Evolutionary conservation across 53 echinoderm and acorn worm species (phyloP).

Genomic region (Antedon mediterranea): DNA sequence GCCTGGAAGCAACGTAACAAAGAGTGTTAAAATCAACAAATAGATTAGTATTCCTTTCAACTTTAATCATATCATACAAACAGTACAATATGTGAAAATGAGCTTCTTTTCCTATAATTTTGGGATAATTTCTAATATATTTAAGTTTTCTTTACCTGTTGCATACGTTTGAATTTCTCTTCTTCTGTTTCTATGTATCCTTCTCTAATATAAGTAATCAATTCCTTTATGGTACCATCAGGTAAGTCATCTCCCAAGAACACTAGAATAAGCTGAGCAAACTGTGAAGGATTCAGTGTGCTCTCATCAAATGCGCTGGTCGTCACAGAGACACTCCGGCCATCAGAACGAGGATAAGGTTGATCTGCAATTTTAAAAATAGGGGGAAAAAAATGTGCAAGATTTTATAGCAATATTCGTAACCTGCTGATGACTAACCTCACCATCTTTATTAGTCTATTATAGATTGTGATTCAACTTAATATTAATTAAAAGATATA

Average conservation of each 20-base stretch:
- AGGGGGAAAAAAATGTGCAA: too few species aligned
- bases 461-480: too few species aligned
- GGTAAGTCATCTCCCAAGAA: slow-evolving; percentile 65
- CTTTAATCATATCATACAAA: too few species aligned
- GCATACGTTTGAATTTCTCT: slow-evolving; percentile 71
- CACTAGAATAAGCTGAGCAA: slow-evolving; percentile 65
- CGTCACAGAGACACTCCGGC: slow-evolving; percentile 73
- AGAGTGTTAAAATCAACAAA: too few species aligned
- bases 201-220: slow-evolving; percentile 55
- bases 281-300: slow-evolving; percentile 73
- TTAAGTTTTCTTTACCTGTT: slow-evolving; percentile 26
- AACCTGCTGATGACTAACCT: too few species aligned
- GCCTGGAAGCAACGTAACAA: too few species aligned
- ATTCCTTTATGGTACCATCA: slow-evolving; percentile 39
- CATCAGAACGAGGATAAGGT: slow-evolving; percentile 25
- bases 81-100: not conserved
- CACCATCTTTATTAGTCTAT: too few species aligned
- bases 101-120: too few species aligned
- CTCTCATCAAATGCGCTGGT: slow-evolving; percentile 90
- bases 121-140: too few species aligned
- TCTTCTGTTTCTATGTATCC: slow-evolving; percentile 95
- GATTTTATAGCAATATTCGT: too few species aligned
- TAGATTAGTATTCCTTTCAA: too few species aligned
- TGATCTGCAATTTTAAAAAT: not conserved
- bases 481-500: too few species aligned